Conservation (phyloP, 2,888 invertebrate species). For the Xanthorhoe designata region DNA sequence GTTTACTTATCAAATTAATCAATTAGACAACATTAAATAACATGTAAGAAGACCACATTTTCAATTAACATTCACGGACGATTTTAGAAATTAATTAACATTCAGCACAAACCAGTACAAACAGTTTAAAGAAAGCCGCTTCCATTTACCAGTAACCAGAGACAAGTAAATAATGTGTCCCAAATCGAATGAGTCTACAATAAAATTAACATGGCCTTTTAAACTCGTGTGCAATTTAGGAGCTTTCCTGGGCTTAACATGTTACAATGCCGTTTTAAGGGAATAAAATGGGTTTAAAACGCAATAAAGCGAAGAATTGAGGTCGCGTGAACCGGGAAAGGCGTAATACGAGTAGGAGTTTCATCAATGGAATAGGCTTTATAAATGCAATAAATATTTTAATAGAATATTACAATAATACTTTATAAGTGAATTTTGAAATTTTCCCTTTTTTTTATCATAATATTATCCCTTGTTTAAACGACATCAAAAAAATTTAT, state of each 20-base stretch:
- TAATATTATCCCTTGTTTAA: no score
- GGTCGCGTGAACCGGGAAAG: constrained; percentile 44
- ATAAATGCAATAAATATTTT: background rate
- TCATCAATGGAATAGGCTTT: background rate
- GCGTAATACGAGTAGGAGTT: background rate
- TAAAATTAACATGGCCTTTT: constrained; percentile 63
- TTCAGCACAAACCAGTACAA: no score
- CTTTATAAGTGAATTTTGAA: no score
- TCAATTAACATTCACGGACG: no score
- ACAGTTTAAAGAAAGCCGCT: background rate
- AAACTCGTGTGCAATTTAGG: constrained; percentile 57
- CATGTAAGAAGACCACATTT: no score
- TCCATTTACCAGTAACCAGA: background rate
- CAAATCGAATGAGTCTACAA: constrained; percentile 41
- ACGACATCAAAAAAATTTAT: no score
- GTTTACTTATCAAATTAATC: no score
- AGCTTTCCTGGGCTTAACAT: constrained; percentile 55
- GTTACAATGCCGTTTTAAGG: constrained; percentile 55
- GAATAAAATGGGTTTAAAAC: constrained; percentile 60
- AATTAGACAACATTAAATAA: no score
- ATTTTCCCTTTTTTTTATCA: no score
- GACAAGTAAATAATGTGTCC: constrained; percentile 22
- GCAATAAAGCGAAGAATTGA: constrained; percentile 54
- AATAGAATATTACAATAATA: no score
- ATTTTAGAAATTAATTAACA: no score